phyloP scores from a whole-genome alignment of 2,888 invertebrate species.

The Halocaridina rubra region DNA sequence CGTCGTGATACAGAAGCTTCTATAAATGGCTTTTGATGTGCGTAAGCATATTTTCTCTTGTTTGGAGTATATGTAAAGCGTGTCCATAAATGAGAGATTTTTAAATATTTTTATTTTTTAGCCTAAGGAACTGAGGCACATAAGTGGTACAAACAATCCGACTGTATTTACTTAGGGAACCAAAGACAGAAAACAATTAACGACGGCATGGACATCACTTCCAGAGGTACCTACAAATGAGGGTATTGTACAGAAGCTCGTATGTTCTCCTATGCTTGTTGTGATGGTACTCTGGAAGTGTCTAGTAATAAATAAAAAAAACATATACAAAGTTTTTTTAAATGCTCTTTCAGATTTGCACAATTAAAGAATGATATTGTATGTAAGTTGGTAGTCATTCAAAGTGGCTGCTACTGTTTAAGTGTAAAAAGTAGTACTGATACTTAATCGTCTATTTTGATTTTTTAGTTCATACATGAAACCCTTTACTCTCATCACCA shows the following conservation, averaged over 20 bases:
- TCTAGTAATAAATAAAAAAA: background rate
- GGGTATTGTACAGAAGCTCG: no score
- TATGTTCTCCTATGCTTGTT: background rate
- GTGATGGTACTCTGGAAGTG: background rate
- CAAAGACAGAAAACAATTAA: constrained; percentile 45
- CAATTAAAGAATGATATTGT: no score
- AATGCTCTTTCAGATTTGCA: no score
- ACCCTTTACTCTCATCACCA: no score
- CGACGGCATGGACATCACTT: background rate
- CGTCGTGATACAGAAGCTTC: constrained; percentile 51
- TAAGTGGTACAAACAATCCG: constrained; percentile 47
- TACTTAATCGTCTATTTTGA: no score
- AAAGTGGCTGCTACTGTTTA: no score
- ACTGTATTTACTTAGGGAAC: constrained; percentile 42
- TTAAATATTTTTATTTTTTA: constrained; percentile 42
- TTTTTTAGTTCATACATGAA: no score
- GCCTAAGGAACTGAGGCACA: constrained; percentile 45
- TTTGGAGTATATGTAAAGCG: constrained; percentile 29
- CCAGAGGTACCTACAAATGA: no score
- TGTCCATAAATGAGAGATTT: constrained; percentile 28
- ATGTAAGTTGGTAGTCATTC: no score
- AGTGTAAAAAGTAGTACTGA: no score
- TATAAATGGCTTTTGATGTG: constrained; percentile 49
- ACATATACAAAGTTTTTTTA: background rate
- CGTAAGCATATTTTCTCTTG: constrained; percentile 18